Percentiles rank a stretch among this genome's conserved stretches.
Conservation (phyloP, 2,113 vertebrate species). For the Tympanuchus pallidicinctus region DNA sequence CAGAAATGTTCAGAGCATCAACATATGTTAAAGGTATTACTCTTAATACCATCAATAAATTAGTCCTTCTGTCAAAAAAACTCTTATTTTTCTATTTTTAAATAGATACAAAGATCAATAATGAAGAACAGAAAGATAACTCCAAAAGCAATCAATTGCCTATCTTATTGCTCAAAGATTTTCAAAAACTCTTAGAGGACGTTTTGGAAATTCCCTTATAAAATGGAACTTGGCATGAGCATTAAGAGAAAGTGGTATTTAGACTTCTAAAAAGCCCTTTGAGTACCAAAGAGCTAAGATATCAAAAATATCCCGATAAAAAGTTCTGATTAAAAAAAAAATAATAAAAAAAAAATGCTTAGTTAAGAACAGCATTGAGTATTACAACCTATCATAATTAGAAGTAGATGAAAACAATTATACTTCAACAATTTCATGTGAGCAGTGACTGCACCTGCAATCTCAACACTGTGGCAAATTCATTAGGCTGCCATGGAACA, state of each 20-base stretch:
- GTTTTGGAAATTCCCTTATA: neutral
- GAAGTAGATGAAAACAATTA: neutral
- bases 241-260: neutral
- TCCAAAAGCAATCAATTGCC: neutral
- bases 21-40: neutral
- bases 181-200: neutral
- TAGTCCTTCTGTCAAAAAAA: neutral
- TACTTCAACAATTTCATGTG: neutral
- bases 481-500: neutral
- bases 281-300: neutral
- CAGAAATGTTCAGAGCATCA: neutral
- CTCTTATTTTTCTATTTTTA: neutral
- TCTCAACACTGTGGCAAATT: neutral
- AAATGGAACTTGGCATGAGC: neutral
- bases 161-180: neutral
- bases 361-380: neutral
- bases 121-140: neutral
- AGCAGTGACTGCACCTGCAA: neutral
- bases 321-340: neutral
- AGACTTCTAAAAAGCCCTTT: neutral
- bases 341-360: neutral
- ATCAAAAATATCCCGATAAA: neutral
- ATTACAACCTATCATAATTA: neutral
- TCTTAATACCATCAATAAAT: neutral
- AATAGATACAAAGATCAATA: constrained; percentile 2